These are phyloP conservation scores for Petrolisthes cinctipes DNA, from an alignment of 2,888 invertebrate species.

Conservation along the genomic window DNA sequence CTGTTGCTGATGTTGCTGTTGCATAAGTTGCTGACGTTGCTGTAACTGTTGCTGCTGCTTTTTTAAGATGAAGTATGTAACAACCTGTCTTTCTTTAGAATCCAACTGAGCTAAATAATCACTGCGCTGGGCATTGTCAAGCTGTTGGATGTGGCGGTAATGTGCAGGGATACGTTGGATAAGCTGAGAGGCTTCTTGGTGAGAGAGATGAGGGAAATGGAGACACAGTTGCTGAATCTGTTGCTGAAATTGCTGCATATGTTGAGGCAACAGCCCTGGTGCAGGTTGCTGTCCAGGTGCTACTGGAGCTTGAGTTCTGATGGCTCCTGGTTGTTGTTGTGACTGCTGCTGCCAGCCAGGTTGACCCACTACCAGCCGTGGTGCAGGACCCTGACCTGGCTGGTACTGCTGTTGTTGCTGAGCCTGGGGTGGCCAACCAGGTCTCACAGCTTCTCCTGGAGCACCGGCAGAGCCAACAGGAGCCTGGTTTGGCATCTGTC, in stretches of 20 bases:
- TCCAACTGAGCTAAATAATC: slow-evolving; percentile 58
- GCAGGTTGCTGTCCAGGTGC: slow-evolving; percentile 40
- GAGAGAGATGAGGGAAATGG: slow-evolving; percentile 65
- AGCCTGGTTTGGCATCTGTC: slow-evolving; percentile 26
- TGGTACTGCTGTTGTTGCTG: slow-evolving; percentile 49
- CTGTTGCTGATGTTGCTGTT: slow-evolving; percentile 56
- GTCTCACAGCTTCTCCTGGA: slow-evolving; percentile 43
- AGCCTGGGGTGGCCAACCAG: slow-evolving; percentile 48
- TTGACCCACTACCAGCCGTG: slow-evolving; percentile 51
- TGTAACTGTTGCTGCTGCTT: slow-evolving; percentile 57
- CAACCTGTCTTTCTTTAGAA: slow-evolving; percentile 62
- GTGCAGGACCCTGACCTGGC: slow-evolving; percentile 44
- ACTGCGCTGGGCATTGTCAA: slow-evolving; percentile 58
- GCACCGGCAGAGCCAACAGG: slow-evolving; percentile 21
- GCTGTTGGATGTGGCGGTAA: slow-evolving; percentile 56
- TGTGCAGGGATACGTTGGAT: slow-evolving; percentile 59
- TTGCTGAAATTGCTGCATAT: slow-evolving; percentile 65
- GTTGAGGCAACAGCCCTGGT: slow-evolving; percentile 57
- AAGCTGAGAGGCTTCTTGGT: slow-evolving; percentile 67
- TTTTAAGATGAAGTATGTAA: slow-evolving; percentile 58
- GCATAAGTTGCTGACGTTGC: slow-evolving; percentile 49
- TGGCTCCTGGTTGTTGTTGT: slow-evolving; percentile 36
- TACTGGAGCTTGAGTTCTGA: slow-evolving; percentile 49
- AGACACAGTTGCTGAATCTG: slow-evolving; percentile 67
- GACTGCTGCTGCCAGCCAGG: slow-evolving; percentile 48